Base-by-base conservation (phyloP, 1,140 invertebrate species). In the Solen grandis region DNA sequence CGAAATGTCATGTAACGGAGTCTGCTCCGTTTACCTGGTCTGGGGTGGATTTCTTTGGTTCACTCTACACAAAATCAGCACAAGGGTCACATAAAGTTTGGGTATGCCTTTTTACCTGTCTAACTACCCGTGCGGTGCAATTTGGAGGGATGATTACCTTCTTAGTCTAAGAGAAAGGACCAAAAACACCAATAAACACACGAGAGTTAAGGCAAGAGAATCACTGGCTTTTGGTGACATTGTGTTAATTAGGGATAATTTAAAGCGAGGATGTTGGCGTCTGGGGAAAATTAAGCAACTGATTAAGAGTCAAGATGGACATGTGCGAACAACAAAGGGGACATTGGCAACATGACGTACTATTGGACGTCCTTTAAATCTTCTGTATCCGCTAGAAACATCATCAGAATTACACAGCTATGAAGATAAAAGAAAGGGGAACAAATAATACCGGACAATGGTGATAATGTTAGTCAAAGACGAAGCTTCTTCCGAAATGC, bases 131-230 rank as follows among this genome's bases (percentile, higher is more conserved):
- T 14, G 46, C 46, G 46, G n/a, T 50, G 13, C 46, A 50, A 25
- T 60, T 19, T 63, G 60, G 33, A n/a, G 19, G 33, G 69, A 79
- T 52, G 69, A 73, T 19, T 80, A 79, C 36, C 36, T 80, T 14
- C 52, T 73, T 16, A 73, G 78, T 31, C 22, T 80, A 4, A 33
- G 70, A n/a, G 29, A 68, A 69, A 57, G 72, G 54, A 74, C 63
- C 13, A 19, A 60, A 46, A 22, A 36, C 13, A 66, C 29, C 35
- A n/a, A 63, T 14, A 74, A 81, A 66, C 22, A 25, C 27, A 10
- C 31, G 27, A 35, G 55, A 22, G 38, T 29, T 8, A 13, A n/a
- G n/a, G n/a, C n/a, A n/a, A n/a, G n/a, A n/a, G n/a, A n/a, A n/a
- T n/a, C n/a, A n/a, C n/a, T n/a, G 4, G 36, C 31, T 16, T 13